Base-by-base conservation (phyloP, 1,140 invertebrate genomes). In the Stegodyphus dumicola region DNA sequence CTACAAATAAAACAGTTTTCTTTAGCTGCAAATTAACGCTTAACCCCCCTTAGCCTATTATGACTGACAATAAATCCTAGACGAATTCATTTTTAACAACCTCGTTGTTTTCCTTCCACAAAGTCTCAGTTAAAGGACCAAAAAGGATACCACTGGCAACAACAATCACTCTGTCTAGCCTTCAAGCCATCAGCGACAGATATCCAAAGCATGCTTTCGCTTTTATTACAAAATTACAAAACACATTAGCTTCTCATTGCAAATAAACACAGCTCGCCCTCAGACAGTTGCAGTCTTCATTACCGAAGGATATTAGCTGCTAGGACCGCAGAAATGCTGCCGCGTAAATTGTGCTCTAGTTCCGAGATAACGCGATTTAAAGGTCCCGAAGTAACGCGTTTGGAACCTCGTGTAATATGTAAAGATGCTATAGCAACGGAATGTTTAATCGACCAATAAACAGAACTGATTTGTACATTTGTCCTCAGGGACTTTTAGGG, bases 391-490 rank as follows among this genome's bases (percentile, higher is more conserved):
- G 80, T 74, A 73, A 52, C 69, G 64, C 77, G 17, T 9, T 15
- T 60, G 56, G 56, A 15, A 60, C 15, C 78, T 73, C 67, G 60
- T 83, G 56, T 74, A 75, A 75, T 75, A 75, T 75, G 71, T 67
- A 66, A 75, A 83, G 80, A 75, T 56, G 70, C 80, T 83, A 66
- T 67, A 75, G 71, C 80, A 83, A 75, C 80, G 80, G 80, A 83
- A 83, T 83, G 80, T 66, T 83, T 83, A 83, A 83, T 75, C 71
- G 71, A 75, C 53, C 77, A 49, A 80, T 80, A 80, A 80, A 80
- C 80, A 75, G 80, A 83, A 74, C 80, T 83, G 80, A 83, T 83
- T 83, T 75, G 70, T 83, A 67, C 80, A 74, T 83, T 74, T 54
- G 70, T 83, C 80, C 71, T 54, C 64, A 15, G 80, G 80, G 80